A percentile compares a stretch with the other conserved stretches of the same genome.
These are phyloP conservation scores for Camponotus floridanus DNA, from an alignment of 1,140 invertebrate genomes.

Conservation along the genomic window DNA sequence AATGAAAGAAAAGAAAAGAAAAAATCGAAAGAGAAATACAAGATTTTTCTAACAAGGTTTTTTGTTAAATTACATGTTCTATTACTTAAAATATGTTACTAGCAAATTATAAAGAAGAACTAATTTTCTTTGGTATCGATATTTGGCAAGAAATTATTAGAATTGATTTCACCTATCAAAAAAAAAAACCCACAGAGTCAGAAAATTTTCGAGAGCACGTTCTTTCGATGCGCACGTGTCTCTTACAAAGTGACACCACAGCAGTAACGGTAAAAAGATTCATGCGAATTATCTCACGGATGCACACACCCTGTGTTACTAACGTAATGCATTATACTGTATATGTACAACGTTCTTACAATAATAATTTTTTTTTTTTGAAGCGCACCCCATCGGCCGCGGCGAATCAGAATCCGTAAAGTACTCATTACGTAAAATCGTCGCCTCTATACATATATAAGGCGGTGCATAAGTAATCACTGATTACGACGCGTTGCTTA, in stretches of 20 bases:
- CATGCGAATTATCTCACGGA: constrained; percentile 65
- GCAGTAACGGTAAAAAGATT: constrained; percentile 54
- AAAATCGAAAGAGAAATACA: neutral
- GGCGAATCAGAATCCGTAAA: constrained; percentile 48
- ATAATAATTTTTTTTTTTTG: constrained; percentile 61
- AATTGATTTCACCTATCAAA: neutral
- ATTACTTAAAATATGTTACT: constrained; percentile 13
- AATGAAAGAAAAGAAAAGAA: constrained; percentile 1
- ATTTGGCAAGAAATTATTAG: constrained; percentile 10
- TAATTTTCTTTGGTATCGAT: constrained; percentile 27
- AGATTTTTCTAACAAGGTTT: constrained; percentile 17
- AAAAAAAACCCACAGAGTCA: neutral
- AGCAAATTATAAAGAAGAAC: neutral
- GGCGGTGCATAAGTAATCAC: constrained; percentile 26
- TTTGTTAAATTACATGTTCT: neutral
- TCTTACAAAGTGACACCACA: neutral
- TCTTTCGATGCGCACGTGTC: neutral
- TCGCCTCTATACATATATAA: constrained; percentile 21
- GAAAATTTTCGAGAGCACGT: neutral
- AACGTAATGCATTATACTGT: constrained; percentile 75
- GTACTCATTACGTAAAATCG: constrained; percentile 1
- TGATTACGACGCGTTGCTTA: constrained; percentile 32
- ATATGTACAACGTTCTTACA: constrained; percentile 77
- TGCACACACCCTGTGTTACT: constrained; percentile 60
- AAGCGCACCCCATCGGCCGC: constrained; percentile 61